phyloP scores from a whole-genome alignment of 1,140 invertebrate species.

The Drosophila melanogaster region DNA sequence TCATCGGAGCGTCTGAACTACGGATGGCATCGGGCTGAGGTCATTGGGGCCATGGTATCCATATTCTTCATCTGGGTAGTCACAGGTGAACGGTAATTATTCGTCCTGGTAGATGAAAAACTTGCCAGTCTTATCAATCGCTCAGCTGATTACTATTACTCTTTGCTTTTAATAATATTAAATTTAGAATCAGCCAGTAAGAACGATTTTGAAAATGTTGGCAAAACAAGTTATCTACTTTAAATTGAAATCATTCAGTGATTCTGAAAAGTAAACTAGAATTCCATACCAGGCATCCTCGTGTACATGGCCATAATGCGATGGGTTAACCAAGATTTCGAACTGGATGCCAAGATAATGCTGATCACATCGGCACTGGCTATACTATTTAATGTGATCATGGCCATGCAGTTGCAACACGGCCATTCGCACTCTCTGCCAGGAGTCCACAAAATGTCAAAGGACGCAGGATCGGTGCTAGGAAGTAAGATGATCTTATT shows the following conservation, averaged over 20 bases:
- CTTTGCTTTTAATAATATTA: no score
- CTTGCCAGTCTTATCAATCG: not conserved
- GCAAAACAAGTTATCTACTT: not conserved
- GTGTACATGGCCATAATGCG: slow-evolving; percentile 92
- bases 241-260: not conserved
- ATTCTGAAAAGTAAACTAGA: no score
- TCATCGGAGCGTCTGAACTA: slow-evolving; percentile 90
- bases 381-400: slow-evolving; percentile 92
- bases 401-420: slow-evolving; percentile 91
- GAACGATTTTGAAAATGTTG: no score
- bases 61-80: slow-evolving; percentile 93
- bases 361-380: slow-evolving; percentile 92
- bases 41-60: slow-evolving; percentile 88
- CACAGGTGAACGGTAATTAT: slow-evolving; percentile 85
- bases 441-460: not conserved
- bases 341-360: slow-evolving; percentile 93
- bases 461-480: not conserved
- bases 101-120: not conserved
- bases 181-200: not conserved
- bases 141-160: no score
- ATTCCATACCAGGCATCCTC: slow-evolving; percentile 87
- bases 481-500: not conserved
- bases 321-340: slow-evolving; percentile 89
- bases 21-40: slow-evolving; percentile 88
- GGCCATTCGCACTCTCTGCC: slow-evolving; percentile 29